Evolutionary conservation across 1,140 invertebrate genomes (phyloP).

Genomic region (Mamestra configurata): DNA sequence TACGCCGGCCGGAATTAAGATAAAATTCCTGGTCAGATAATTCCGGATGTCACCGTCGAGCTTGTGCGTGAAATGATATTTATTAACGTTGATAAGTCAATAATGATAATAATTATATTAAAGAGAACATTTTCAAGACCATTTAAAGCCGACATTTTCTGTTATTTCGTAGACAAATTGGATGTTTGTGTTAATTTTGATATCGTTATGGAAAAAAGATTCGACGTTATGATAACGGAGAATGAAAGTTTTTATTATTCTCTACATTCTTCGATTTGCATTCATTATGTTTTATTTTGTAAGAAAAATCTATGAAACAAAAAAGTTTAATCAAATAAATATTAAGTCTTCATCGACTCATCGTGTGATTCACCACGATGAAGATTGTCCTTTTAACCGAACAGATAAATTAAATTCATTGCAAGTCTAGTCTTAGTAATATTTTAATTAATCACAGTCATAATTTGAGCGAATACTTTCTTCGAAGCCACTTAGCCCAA

Average conservation of each 20-base stretch:
- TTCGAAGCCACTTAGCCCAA: background rate
- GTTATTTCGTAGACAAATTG: constrained; percentile 8
- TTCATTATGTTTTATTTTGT: background rate
- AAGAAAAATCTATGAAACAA: background rate
- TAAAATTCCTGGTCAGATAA: background rate
- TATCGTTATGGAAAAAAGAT: background rate
- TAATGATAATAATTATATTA: constrained; percentile 13
- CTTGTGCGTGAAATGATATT: background rate
- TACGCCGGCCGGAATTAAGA: background rate
- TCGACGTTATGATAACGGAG: constrained; percentile 2
- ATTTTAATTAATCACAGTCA: constrained; percentile 1
- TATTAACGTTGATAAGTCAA: constrained; percentile 17
- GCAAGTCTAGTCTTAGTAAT: constrained; percentile 5
- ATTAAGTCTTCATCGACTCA: no score
- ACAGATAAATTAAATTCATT: no score
- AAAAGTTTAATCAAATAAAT: no score
- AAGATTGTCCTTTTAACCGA: no score
- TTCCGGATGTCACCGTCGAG: background rate
- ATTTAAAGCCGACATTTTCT: constrained; percentile 6
- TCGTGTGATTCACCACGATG: no score
- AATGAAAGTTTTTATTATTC: constrained; percentile 3
- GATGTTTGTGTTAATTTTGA: constrained; percentile 11
- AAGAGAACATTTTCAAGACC: background rate
- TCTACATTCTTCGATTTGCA: background rate
- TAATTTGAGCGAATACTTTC: background rate